Evolutionary conservation across 1,140 invertebrate genomes (phyloP).

Genomic region (Dreissena rostriformis): DNA sequence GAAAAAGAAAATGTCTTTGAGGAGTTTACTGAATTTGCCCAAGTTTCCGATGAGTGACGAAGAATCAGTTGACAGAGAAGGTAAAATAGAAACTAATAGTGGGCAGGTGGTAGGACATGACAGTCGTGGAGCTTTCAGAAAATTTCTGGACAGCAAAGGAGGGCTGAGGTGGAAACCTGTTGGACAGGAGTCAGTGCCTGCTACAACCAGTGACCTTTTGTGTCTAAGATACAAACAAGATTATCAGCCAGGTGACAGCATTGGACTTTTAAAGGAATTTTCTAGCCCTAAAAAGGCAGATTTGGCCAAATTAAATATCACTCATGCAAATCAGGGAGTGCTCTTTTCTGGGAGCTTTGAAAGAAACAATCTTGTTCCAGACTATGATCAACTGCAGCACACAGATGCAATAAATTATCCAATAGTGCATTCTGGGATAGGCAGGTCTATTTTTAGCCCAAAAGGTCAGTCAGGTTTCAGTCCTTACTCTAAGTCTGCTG

Average conservation of each 20-base stretch:
- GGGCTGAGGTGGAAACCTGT: not conserved
- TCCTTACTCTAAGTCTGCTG: not conserved
- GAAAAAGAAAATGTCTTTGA: conserved; percentile 47
- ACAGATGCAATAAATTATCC: conserved; percentile 27
- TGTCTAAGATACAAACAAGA: conserved; percentile 42
- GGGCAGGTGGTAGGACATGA: not conserved
- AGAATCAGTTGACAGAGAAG: conserved; percentile 21
- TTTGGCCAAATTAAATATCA: conserved; percentile 36
- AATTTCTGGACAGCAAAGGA: conserved; percentile 17
- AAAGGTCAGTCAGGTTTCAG: not conserved
- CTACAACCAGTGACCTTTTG: conserved; percentile 19
- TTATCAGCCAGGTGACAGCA: not conserved
- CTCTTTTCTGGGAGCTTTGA: not conserved
- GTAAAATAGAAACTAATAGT: not conserved
- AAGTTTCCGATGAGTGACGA: conserved; percentile 47
- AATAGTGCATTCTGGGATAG: conserved; percentile 25
- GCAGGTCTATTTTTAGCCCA: conserved; percentile 7
- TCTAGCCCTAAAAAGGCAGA: conserved; percentile 1
- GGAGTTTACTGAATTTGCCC: conserved; percentile 40
- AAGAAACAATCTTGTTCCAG: not conserved
- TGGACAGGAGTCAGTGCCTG: conserved; percentile 1
- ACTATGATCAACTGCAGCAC: conserved; percentile 29
- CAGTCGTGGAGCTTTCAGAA: conserved; percentile 28
- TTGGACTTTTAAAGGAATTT: not conserved
- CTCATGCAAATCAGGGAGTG: conserved; percentile 16